phyloP scores from a whole-genome alignment of 2,888 invertebrate genomes.

The Thereva unica region DNA sequence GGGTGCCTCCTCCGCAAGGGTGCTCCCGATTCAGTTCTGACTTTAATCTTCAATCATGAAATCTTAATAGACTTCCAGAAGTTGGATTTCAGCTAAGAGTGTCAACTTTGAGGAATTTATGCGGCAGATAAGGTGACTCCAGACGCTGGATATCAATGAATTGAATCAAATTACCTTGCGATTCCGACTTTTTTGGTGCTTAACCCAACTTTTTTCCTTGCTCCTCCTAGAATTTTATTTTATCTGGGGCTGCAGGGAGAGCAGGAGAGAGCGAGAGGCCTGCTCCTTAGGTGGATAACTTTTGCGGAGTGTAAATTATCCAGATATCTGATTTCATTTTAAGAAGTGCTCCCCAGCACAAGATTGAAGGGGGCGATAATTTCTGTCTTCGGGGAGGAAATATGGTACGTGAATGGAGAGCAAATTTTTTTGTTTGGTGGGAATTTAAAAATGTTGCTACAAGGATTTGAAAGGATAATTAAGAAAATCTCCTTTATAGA shows the following conservation, averaged over 20 bases:
- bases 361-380: slow-evolving; percentile 31
- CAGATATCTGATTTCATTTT: slow-evolving; percentile 34
- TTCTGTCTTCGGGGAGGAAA: slow-evolving; percentile 13
- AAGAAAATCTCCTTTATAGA: background rate
- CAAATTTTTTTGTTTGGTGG: background rate
- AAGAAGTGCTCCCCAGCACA: slow-evolving; percentile 20
- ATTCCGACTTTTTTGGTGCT: slow-evolving; percentile 55
- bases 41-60: slow-evolving; percentile 30
- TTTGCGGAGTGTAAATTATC: slow-evolving; percentile 35
- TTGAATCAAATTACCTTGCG: slow-evolving; percentile 59
- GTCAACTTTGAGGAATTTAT: slow-evolving; percentile 31
- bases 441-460: background rate
- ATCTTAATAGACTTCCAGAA: slow-evolving; percentile 31
- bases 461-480: background rate
- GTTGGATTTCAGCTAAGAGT: slow-evolving; percentile 11
- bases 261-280: too few species aligned
- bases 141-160: slow-evolving; percentile 52
- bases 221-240: slow-evolving; percentile 1
- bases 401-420: slow-evolving; percentile 21
- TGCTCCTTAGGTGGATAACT: slow-evolving; percentile 15
- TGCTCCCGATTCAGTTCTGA: slow-evolving; percentile 13
- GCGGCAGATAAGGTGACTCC: background rate
- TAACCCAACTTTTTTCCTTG: slow-evolving; percentile 15
- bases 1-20: slow-evolving; percentile 8
- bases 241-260: too few species aligned